A percentile compares a stretch with the other conserved stretches of the same genome.
These are phyloP conservation scores for Pygocentrus nattereri DNA, from an alignment of 2,797 vertebrate species.

Conservation along the genomic window DNA sequence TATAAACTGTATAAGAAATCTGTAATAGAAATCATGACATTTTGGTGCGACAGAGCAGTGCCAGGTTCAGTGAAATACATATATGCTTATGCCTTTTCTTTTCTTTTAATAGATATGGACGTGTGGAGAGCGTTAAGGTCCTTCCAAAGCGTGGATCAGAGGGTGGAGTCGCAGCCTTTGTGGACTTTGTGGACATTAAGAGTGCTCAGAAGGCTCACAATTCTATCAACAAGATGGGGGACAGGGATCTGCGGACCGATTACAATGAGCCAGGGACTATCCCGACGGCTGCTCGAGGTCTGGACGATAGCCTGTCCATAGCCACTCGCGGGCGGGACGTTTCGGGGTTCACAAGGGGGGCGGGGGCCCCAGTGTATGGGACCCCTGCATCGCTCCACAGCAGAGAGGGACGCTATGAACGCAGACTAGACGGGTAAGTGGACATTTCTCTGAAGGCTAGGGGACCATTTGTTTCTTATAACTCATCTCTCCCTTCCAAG, in stretches of 20 bases:
- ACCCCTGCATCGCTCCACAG: constrained; percentile 98
- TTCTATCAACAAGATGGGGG: constrained; percentile 99
- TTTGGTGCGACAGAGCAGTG: neutral
- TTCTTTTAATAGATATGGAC: constrained; percentile 90
- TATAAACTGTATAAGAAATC: neutral
- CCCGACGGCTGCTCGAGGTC: constrained; percentile 96
- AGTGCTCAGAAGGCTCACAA: constrained; percentile 99
- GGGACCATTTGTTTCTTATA: constrained; percentile 75
- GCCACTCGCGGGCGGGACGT: constrained; percentile 98
- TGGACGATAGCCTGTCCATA: constrained; percentile 99
- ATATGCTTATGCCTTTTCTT: neutral
- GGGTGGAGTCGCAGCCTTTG: constrained; percentile 98
- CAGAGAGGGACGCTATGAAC: constrained; percentile 99
- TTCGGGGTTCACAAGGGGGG: constrained; percentile 99
- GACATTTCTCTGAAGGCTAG: constrained; percentile 80
- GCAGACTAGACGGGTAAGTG: constrained; percentile 99
- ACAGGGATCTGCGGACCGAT: constrained; percentile 99
- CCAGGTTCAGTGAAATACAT: neutral
- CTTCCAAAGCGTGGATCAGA: constrained; percentile 98
- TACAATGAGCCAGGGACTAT: constrained; percentile 99
- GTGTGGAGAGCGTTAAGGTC: constrained; percentile 99
- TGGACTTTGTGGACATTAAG: constrained; percentile 99
- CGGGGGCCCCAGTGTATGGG: constrained; percentile 95
- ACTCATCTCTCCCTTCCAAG: constrained; percentile 76
- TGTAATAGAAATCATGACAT: neutral